Base-by-base conservation (phyloP, 2,797 vertebrate species). In the Lepidocolaptes lacrymiger region DNA sequence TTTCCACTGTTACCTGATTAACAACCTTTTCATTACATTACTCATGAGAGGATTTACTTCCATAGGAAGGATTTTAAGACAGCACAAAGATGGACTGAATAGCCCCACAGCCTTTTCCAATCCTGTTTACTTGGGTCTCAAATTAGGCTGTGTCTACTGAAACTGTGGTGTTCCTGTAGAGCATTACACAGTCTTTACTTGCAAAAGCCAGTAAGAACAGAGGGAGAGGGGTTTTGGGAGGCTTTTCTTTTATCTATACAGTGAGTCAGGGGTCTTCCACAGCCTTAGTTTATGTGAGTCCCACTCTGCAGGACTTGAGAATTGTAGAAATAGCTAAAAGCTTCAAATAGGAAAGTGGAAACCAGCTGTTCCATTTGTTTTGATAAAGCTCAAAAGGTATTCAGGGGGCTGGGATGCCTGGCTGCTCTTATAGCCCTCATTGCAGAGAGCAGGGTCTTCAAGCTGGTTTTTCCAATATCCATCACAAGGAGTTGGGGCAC, bases 181-280 rank as follows among this genome's bases (percentile, higher is more conserved):
- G 12, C 72, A 43, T 75, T 77, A 17, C n/a, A 32, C 8, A 24
- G 6, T 17, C 48, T 46, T 46, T 9, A 13, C 27, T 72, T 30
- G 13, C 37, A 82, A 77, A 73, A 62, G 39, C 32, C 66, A 6
- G 8, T 21, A 14, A 66, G 44, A 75, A 5, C 6, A 11, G 58
- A 61, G 17, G 28, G 52, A 77, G 11, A 8, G 4, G 2, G 0
- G 0, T 9, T 9, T 49, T 52, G 28, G 49, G 44, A 46, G 46
- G 10, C 10, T 20, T 91, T 55, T 7, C 1, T 0, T 71, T 49
- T n/a, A 3, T 36, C 51, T 46, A 0, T 23, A 21, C 26, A 49
- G 27, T 2, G 18, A 66, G 24, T 39, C 59, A 28, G 41, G 22
- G 44, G 39, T 69, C 28, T 90, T 43, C 30, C 30, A 12, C 36